phyloP scores from a whole-genome alignment of 2,113 vertebrate genomes.

The Brachirus orientalis region DNA sequence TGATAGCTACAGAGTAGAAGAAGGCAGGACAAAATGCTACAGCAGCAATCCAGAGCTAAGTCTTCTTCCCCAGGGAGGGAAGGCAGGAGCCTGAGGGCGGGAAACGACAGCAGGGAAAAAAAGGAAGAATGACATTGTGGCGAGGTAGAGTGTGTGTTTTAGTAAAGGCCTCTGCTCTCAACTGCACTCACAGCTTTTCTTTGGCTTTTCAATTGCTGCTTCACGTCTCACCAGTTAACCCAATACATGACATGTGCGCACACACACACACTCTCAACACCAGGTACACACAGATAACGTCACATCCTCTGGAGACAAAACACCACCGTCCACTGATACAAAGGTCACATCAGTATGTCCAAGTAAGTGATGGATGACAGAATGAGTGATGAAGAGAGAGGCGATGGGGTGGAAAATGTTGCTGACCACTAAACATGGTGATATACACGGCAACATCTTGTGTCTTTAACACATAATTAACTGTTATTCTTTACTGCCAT shows the following conservation, averaged over 20 bases:
- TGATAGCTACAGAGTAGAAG: conserved; percentile 33
- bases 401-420: conserved; percentile 42
- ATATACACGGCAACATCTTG: conserved; percentile 30
- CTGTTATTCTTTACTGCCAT: not conserved
- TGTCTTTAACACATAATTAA: not conserved
- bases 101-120: not conserved
- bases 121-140: not conserved
- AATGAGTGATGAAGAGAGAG: conserved; percentile 43
- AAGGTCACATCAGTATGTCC: conserved; percentile 43
- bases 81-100: conserved; percentile 7
- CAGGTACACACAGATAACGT: no score
- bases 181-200: not conserved
- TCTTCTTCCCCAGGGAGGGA: conserved; percentile 22
- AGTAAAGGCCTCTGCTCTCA: conserved; percentile 22
- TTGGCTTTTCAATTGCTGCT: conserved; percentile 7
- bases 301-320: conserved; percentile 25
- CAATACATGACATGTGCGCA: conserved; percentile 1
- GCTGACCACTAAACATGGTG: conserved; percentile 27
- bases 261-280: conserved; percentile 13
- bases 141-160: no score
- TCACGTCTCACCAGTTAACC: conserved; percentile 10
- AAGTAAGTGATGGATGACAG: conserved; percentile 53
- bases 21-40: conserved; percentile 32
- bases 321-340: conserved; percentile 30
- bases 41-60: conserved; percentile 28